Conservation (phyloP, 2,888 invertebrate genomes). For the Caenorhabditis sinica region DNA sequence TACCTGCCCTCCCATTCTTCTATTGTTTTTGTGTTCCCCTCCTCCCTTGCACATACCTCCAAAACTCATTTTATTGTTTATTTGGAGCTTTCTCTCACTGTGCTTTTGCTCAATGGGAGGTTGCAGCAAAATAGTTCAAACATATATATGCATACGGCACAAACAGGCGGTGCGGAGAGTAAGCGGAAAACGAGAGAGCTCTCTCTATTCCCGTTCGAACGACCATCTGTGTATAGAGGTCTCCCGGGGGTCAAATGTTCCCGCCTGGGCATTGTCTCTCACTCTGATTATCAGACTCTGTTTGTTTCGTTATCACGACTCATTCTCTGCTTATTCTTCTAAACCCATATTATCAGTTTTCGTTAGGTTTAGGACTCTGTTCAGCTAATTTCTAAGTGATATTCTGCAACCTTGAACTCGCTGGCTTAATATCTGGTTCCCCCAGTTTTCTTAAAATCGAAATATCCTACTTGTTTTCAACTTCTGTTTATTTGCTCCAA, state of each 20-base stretch:
- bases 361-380: too few relatives aligned
- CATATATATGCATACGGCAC: constrained; percentile 33
- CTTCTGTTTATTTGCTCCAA: neutral
- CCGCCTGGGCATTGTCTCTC: neutral
- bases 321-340: too few relatives aligned
- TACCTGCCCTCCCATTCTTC: constrained; percentile 2
- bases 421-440: too few relatives aligned
- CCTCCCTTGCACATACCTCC: neutral
- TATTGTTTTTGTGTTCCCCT: constrained; percentile 9
- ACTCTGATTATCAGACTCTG: constrained; percentile 6
- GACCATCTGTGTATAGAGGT: constrained; percentile 19
- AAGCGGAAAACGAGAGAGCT: constrained; percentile 10
- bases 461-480: too few relatives aligned
- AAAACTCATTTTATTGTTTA: constrained; percentile 34
- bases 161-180: constrained; percentile 32
- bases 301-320: constrained; percentile 34
- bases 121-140: constrained; percentile 48
- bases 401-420: too few relatives aligned
- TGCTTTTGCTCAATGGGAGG: constrained; percentile 43
- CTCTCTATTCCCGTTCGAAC: constrained; percentile 30
- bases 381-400: too few relatives aligned
- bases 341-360: neutral
- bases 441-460: too few relatives aligned
- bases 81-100: constrained; percentile 35
- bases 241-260: constrained; percentile 21